Base-by-base conservation (phyloP, 1,140 invertebrate species). In the Pachypeltis micranthus region DNA sequence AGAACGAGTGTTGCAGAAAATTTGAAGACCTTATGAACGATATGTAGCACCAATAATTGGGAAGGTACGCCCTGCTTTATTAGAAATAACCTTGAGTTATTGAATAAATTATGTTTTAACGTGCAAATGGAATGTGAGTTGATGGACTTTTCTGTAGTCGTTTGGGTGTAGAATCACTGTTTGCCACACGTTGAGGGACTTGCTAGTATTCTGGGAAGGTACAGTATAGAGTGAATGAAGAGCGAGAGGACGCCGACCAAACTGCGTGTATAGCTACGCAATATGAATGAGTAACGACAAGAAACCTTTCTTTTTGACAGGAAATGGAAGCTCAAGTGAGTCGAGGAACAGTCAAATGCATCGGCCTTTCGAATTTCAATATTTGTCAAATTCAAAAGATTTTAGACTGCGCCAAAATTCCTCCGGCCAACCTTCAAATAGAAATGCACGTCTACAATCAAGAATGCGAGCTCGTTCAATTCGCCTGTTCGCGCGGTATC, bases 401-500 rank as follows among this genome's bases (percentile, higher is more conserved):
- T 44, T 34, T 73, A 29, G 63, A 66, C 7, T 28, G 25, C 16
- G 63, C 66, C 2, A 59, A 61, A 27, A 69, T 72, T 51, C 62
- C 39, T 28, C 69, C 70, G 24, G 66, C 68, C 16, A 69, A 72
- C 70, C 66, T 80, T 64, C 82, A 91, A 78, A 78, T 93, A 26
- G 91, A 94, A 71, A 75, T 89, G 26, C 90, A 95, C 71, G 83
- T 85, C 0, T 91, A 90, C 69, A 80, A 88, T 66, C 90, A 93
- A 71, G 91, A 95, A 74, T 79, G 80, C 19, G 77, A 82, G 27
- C 72, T 96, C 23, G 76, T 86, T 3, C 77, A 86, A 65, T 91
- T 85, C 64, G 94, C 91, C 70, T 76, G 81, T 57, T 71, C 78
- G 3, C 77, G 86, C 65, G 79, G 84, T 25, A 90, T 95, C 26